Evolutionary conservation across 2,888 invertebrate species (phyloP).

Genomic region (Oithona nana): DNA sequence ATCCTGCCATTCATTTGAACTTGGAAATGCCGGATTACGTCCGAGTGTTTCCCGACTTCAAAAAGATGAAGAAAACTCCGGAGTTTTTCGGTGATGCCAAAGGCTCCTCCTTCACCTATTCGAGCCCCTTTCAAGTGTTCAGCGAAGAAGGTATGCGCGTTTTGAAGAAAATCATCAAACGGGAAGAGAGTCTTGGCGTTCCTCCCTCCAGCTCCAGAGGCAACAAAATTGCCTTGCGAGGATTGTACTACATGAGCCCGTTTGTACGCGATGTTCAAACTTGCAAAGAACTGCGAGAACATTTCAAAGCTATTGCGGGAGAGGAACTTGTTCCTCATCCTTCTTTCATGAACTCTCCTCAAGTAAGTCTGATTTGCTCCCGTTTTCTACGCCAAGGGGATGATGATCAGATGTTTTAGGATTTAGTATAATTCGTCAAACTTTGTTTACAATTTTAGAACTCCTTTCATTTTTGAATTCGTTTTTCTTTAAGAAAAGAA

Average conservation of each 20-base stretch:
- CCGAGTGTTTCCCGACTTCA: neutral
- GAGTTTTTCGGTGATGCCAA: too few species aligned
- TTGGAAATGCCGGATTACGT: neutral
- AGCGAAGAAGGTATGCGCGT: neutral
- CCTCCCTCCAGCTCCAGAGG: neutral
- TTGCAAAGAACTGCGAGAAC: neutral
- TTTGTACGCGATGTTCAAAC: neutral
- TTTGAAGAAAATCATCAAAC: neutral
- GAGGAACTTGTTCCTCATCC: neutral
- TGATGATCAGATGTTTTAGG: too few species aligned
- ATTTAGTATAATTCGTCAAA: too few species aligned
- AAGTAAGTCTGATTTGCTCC: neutral
- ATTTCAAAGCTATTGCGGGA: neutral
- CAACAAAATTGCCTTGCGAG: neutral
- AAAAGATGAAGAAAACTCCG: neutral
- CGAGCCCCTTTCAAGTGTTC: neutral
- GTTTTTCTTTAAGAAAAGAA: too few species aligned
- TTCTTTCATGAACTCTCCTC: neutral
- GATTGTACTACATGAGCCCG: neutral
- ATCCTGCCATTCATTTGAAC: neutral
- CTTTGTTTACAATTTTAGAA: too few species aligned
- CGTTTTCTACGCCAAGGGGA: neutral
- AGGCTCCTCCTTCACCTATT: neutral
- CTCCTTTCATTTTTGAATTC: too few species aligned
- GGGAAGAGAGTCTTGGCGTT: neutral